Conservation (phyloP, 92 coral and sea anemone genomes). For the Umimayanthus kanabou region DNA sequence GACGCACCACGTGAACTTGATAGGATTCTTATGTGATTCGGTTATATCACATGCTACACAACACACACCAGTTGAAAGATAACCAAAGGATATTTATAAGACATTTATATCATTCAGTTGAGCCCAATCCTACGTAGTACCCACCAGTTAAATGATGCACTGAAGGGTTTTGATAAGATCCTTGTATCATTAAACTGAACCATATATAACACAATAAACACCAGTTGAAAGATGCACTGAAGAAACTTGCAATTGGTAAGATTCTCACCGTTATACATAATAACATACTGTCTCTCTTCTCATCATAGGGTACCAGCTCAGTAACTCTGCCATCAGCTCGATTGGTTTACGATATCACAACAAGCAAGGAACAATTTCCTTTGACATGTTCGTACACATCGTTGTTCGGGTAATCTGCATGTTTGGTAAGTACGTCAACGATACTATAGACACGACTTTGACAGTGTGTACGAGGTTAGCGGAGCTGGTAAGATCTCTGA, state of each 20-base stretch:
- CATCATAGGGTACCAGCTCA: slow-evolving; percentile 72
- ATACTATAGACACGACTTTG: too few relatives aligned
- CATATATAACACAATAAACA: too few relatives aligned
- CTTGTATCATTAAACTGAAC: too few relatives aligned
- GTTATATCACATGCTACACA: background rate
- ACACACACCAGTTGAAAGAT: background rate
- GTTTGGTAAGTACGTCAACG: slow-evolving; percentile 71
- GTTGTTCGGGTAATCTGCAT: slow-evolving; percentile 84
- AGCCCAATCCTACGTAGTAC: too few relatives aligned
- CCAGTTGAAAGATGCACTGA: background rate
- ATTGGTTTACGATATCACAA: slow-evolving; percentile 81
- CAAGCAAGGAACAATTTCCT: slow-evolving; percentile 83
- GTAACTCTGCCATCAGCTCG: slow-evolving; percentile 75
- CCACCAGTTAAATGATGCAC: slow-evolving; percentile 61
- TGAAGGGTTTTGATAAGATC: slow-evolving; percentile 61
- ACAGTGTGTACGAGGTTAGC: too few relatives aligned
- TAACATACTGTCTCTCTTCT: background rate
- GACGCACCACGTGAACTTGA: slow-evolving; percentile 72
- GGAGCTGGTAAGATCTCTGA: too few relatives aligned
- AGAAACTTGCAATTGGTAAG: background rate
- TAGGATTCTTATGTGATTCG: slow-evolving; percentile 17
- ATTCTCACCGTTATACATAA: background rate
- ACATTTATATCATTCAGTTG: too few relatives aligned
- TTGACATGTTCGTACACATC: slow-evolving; percentile 83
- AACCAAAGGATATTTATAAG: too few relatives aligned